Base-by-base conservation (phyloP, 2,797 vertebrate genomes). In the Chaenodraco wilsoni region DNA sequence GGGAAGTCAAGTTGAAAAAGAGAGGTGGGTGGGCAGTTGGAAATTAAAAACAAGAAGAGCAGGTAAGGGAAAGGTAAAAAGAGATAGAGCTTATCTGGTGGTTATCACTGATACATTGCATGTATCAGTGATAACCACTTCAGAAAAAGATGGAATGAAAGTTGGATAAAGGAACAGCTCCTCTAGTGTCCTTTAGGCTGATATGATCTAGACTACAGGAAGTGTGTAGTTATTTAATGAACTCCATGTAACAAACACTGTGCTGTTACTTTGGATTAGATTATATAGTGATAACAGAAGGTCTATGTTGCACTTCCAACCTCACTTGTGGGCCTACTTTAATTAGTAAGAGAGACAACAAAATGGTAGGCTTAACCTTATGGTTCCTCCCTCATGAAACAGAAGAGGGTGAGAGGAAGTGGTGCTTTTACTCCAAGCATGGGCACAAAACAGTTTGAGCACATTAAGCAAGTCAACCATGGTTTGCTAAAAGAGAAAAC, bases 331-430 rank as follows among this genome's bases (percentile, higher is more conserved):
- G 49, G 50, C 19, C 17, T 21, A 62, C 27, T 80, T 86, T 78
- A 86, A 86, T 86, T 78, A 84, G 61, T 27, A 66, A 48, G 66
- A 55, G 66, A 76, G n/a, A n/a, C n/a, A n/a, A n/a, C n/a, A n/a
- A n/a, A n/a, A 74, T 74, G 65, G 49, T 19, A 7, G 41, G 16
- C 57, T 70, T 51, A 37, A 37, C 33, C 27, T 27, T 70, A 70
- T 43, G 11, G 2, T 77, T 51, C 63, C 21, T 71, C 0, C 31
- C 4, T 55, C 16, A 27, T 40, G 59, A 63, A 69, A 78, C 45
- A 48, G 60, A 69, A 58, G 58, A 27, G 19, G 40, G 41, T 31
- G 5, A 31, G 46, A 64, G 63, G 57, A 66, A 21, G 58, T 23
- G 10, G 13, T n/a, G 44, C 64, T 57, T 66, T 49, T 54, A 41